phyloP scores from a whole-genome alignment of 92 coral and sea anemone genomes.

The Phenganax marumi region DNA sequence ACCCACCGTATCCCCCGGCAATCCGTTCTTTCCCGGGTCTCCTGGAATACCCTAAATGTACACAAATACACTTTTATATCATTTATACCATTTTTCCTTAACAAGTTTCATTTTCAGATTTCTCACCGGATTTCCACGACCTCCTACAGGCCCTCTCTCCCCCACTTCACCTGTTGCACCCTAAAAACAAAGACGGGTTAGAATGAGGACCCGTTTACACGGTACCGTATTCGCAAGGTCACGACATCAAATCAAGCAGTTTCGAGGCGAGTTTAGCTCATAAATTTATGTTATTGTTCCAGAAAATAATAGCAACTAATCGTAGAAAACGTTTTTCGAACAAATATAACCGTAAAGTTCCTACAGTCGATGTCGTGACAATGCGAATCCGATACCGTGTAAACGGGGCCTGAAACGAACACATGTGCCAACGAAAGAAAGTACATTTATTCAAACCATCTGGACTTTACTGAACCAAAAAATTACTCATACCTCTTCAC shows the following conservation, averaged over 20 bases:
- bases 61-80: background rate
- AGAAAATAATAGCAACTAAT: too few species aligned
- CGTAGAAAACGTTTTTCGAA: too few species aligned
- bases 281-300: too few species aligned
- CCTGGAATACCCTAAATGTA: conserved; percentile 15
- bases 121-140: conserved; percentile 14
- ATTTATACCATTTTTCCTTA: background rate
- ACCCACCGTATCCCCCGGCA: conserved; percentile 4
- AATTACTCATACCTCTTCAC: background rate
- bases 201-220: background rate
- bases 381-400: too few species aligned
- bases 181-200: conserved; percentile 2
- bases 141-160: conserved; percentile 10
- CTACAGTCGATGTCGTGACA: too few species aligned
- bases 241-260: too few species aligned
- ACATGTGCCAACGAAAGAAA: background rate
- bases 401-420: background rate
- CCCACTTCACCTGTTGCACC: conserved; percentile 17
- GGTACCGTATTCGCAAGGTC: too few species aligned
- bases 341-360: too few species aligned
- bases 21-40: background rate
- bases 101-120: background rate
- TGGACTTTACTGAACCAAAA: background rate
- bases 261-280: too few species aligned
- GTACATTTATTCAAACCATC: background rate